phyloP scores from a whole-genome alignment of 2,888 invertebrate genomes.

The Athalia rosae region DNA sequence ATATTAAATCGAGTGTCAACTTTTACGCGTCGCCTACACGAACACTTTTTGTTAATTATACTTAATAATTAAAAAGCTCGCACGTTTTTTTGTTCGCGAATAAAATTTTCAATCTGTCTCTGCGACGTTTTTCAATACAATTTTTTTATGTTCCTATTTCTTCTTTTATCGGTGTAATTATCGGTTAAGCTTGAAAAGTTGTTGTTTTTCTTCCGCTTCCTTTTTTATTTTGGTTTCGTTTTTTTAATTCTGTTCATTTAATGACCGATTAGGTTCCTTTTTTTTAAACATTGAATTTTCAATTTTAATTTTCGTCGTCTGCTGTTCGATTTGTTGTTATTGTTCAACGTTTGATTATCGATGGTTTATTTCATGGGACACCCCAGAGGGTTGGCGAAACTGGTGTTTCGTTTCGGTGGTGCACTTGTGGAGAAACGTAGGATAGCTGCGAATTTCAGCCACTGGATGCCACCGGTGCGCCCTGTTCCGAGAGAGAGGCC shows the following conservation, averaged over 20 bases:
- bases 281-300: not conserved
- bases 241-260: constrained; percentile 3
- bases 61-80: no score
- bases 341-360: not conserved
- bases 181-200: no score
- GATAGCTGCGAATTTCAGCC: constrained; percentile 56
- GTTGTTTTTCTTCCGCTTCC: not conserved
- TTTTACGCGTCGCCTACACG: no score
- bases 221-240: not conserved
- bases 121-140: no score
- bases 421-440: constrained; percentile 67
- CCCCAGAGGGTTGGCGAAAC: constrained; percentile 55
- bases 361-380: constrained; percentile 27
- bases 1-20: no score
- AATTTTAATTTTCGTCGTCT: constrained; percentile 2
- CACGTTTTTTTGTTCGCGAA: no score
- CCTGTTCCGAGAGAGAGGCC: constrained; percentile 56
- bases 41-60: no score
- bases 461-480: constrained; percentile 65
- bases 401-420: constrained; percentile 69
- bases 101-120: no score
- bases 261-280: not conserved
- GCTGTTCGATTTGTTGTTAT: not conserved
- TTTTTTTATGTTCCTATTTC: no score
- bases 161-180: no score